A percentile compares a stretch with the other conserved stretches of the same genome.
phyloP scores from a whole-genome alignment of 2,888 invertebrate species.

The Psylliodes chrysocephalus region DNA sequence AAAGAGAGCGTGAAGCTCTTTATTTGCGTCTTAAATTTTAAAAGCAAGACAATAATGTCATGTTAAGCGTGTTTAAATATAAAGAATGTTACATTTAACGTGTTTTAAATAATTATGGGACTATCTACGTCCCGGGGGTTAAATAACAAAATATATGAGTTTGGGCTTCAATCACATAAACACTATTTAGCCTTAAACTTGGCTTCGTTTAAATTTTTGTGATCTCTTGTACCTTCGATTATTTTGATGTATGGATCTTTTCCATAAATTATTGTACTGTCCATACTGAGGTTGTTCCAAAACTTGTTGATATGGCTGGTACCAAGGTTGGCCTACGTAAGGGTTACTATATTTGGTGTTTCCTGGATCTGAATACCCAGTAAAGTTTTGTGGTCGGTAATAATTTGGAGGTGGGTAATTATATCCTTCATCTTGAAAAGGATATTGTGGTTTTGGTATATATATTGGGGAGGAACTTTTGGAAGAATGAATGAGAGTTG shows the following conservation, averaged over 20 bases:
- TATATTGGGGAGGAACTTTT: too few relatives aligned
- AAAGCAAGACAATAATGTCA: too few relatives aligned
- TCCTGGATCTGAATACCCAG: slow-evolving; percentile 55
- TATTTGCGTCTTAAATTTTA: too few relatives aligned
- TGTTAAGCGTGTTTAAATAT: too few relatives aligned
- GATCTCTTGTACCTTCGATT: slow-evolving; percentile 49
- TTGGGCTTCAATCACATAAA: too few relatives aligned
- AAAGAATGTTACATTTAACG: too few relatives aligned
- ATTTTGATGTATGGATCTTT: slow-evolving; percentile 42
- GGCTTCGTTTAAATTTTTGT: slow-evolving; percentile 40
- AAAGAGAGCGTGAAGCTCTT: too few relatives aligned
- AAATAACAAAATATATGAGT: too few relatives aligned
- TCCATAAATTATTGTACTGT: slow-evolving; percentile 51
- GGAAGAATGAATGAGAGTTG: too few relatives aligned
- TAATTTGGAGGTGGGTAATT: slow-evolving; percentile 60
- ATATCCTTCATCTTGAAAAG: slow-evolving; percentile 38
- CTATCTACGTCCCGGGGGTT: too few relatives aligned
- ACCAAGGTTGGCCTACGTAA: slow-evolving; percentile 27
- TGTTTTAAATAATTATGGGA: too few relatives aligned
- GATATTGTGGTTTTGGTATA: slow-evolving; percentile 56
- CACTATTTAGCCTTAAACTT: too few relatives aligned
- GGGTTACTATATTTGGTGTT: slow-evolving; percentile 44
- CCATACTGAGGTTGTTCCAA: slow-evolving; percentile 36
- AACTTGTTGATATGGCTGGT: slow-evolving; percentile 21
- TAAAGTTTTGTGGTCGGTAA: slow-evolving; percentile 56